Evolutionary conservation across 1,140 invertebrate species (phyloP).

Genomic region (Nephila pilipes): DNA sequence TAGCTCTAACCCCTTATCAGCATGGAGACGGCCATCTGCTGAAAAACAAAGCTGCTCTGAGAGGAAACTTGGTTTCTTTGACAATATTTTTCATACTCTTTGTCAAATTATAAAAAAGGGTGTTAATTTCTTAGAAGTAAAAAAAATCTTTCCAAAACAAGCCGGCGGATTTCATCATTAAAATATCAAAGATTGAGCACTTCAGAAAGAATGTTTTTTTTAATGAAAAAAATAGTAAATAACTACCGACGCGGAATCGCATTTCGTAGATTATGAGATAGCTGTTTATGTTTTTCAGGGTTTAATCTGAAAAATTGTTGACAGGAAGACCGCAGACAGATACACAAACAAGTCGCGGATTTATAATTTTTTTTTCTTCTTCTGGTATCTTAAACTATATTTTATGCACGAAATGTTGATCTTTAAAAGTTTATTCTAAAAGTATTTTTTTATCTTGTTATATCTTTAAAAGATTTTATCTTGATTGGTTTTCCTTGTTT

Average conservation of each 20-base stretch:
- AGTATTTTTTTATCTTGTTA: too few species aligned
- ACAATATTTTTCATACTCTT: neutral
- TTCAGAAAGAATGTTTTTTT: neutral
- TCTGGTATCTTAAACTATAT: neutral
- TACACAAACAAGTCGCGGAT: neutral
- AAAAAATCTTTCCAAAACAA: neutral
- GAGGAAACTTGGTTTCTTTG: too few species aligned
- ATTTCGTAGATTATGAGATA: neutral
- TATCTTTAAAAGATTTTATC: too few species aligned
- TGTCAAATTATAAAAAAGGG: neutral
- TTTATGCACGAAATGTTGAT: too few species aligned
- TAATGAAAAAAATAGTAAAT: neutral
- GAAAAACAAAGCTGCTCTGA: neutral
- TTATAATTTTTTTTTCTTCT: neutral
- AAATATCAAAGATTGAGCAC: neutral
- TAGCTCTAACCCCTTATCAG: neutral
- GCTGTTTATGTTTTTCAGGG: neutral
- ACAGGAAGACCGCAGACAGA: neutral
- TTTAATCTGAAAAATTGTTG: constrained; percentile 11
- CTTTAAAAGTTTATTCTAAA: too few species aligned
- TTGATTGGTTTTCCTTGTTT: too few species aligned
- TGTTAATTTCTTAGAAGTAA: neutral
- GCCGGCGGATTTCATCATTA: neutral
- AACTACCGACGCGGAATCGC: neutral
- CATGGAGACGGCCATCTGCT: too few species aligned